Conservation (phyloP, 2,888 invertebrate species). For the Geotrupes spiniger region DNA sequence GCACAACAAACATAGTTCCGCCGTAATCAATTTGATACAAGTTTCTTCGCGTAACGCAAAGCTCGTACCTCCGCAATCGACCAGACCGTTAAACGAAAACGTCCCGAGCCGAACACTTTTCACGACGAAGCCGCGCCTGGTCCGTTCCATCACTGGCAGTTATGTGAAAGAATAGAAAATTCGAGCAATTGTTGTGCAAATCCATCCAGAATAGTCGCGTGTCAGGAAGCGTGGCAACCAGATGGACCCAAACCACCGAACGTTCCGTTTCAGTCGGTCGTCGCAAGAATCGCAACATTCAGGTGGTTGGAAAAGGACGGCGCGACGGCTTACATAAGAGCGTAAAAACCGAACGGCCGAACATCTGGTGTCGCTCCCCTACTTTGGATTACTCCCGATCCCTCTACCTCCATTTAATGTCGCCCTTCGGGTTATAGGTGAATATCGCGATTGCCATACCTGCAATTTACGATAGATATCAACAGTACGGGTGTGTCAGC, state of each 20-base stretch:
- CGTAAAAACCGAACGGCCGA: constrained; percentile 36
- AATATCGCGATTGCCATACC: constrained; percentile 26
- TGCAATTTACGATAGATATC: constrained; percentile 26
- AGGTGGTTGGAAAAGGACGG: constrained; percentile 30
- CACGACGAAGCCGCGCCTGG: constrained; percentile 2
- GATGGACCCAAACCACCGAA: constrained; percentile 50
- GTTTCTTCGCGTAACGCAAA: constrained; percentile 25
- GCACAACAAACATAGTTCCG: no score
- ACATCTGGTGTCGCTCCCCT: constrained; percentile 40
- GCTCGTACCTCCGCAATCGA: constrained; percentile 17
- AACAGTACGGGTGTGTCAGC: constrained; percentile 6
- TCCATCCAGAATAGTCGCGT: constrained; percentile 46
- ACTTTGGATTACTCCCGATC: constrained; percentile 24
- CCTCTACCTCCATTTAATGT: constrained; percentile 27
- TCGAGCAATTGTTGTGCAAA: constrained; percentile 49
- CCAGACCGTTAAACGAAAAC: constrained; percentile 21
- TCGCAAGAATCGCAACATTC: constrained; percentile 10
- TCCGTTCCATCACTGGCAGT: constrained; percentile 39
- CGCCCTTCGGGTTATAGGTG: constrained; percentile 31
- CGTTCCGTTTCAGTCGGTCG: constrained; percentile 39
- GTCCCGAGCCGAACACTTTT: neutral
- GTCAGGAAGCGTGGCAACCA: constrained; percentile 47
- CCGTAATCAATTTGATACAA: constrained; percentile 27
- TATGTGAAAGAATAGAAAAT: constrained; percentile 46
- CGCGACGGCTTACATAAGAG: constrained; percentile 26